Evolutionary conservation across 1,140 invertebrate species (phyloP).

Genomic region (Cydia splendana): DNA sequence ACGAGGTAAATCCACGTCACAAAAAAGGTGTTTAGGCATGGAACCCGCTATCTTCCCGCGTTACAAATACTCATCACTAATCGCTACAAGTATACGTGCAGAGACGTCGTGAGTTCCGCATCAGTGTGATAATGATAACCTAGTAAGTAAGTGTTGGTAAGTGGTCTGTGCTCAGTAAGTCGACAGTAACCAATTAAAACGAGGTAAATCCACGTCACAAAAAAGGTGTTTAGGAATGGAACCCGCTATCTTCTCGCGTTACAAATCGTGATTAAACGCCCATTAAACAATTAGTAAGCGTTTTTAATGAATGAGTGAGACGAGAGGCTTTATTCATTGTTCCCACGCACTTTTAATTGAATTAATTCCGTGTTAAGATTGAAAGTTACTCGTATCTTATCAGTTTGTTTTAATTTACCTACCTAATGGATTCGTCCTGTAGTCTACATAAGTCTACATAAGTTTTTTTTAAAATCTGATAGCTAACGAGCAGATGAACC

Average conservation of each 20-base stretch:
- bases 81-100: no score
- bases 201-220: conserved; percentile 28
- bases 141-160: no score
- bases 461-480: no score
- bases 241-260: conserved; percentile 35
- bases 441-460: no score
- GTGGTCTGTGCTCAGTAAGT: conserved; percentile 10
- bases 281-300: conserved; percentile 57
- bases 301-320: conserved; percentile 26
- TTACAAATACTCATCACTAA: no score
- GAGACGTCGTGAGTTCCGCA: no score
- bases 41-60: conserved; percentile 32
- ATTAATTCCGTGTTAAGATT: background rate
- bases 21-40: conserved; percentile 30
- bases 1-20: conserved; percentile 26
- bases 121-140: no score
- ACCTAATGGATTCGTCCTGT: background rate
- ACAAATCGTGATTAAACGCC: conserved; percentile 54
- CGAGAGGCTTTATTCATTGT: background rate
- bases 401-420: background rate
- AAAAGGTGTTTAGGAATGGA: conserved; percentile 30
- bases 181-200: conserved; percentile 33
- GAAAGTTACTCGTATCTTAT: background rate
- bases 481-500: no score
- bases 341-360: conserved; percentile 31